These are phyloP conservation scores for Tenebrio molitor DNA, from an alignment of 1,140 invertebrate genomes.

Conservation along the genomic window DNA sequence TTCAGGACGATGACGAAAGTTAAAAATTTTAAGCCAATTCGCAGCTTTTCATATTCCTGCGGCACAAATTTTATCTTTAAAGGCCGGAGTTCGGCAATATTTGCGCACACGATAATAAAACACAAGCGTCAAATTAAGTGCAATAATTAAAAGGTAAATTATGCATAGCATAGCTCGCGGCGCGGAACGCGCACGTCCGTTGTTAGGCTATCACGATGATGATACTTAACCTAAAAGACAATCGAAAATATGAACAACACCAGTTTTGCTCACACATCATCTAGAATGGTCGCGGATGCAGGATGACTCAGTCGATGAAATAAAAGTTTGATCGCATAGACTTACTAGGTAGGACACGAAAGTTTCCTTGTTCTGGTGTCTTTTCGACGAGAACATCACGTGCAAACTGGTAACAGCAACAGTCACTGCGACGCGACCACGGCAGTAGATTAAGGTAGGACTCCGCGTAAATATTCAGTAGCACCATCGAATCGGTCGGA, in stretches of 20 bases:
- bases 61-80: neutral
- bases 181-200: conserved; percentile 34
- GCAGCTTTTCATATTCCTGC: too few relatives aligned
- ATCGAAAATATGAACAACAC: conserved; percentile 3
- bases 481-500: conserved; percentile 1
- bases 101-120: neutral
- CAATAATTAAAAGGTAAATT: conserved; percentile 28
- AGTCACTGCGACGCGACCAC: conserved; percentile 17
- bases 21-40: neutral
- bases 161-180: conserved; percentile 13
- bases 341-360: conserved; percentile 39
- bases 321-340: conserved; percentile 1
- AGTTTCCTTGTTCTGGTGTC: conserved; percentile 40
- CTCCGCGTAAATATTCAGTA: conserved; percentile 13
- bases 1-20: neutral
- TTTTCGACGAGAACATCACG: conserved; percentile 40
- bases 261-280: conserved; percentile 1
- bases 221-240: conserved; percentile 11
- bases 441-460: conserved; percentile 7
- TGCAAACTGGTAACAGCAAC: conserved; percentile 24
- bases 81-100: too few relatives aligned
- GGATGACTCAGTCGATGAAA: neutral
- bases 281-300: neutral
- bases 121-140: conserved; percentile 7
- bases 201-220: neutral